Evolutionary conservation across 2,113 vertebrate species (phyloP).

Genomic region (Crotalus tigris): DNA sequence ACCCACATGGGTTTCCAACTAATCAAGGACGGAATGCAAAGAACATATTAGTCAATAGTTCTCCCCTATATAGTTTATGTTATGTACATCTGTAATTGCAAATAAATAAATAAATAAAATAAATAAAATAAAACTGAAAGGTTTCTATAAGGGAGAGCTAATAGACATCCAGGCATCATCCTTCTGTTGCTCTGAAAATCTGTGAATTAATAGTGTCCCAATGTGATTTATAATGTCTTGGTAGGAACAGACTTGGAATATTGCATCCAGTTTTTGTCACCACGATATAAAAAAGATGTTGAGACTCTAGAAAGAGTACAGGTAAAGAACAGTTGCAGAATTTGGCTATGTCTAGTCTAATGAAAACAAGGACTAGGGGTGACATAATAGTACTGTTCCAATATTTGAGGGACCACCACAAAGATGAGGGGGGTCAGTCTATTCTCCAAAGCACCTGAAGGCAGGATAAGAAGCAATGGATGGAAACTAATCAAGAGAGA

Average conservation of each 20-base stretch:
- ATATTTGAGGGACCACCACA: neutral
- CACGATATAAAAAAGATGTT: neutral
- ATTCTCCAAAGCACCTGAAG: neutral
- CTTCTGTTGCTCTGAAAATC: neutral
- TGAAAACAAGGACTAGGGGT: neutral
- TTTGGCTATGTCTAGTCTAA: neutral
- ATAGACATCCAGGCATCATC: neutral
- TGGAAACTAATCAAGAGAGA: neutral
- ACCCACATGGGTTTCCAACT: neutral
- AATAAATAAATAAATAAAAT: neutral
- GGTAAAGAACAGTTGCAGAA: too few species aligned
- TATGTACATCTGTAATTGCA: neutral
- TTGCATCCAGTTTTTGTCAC: neutral
- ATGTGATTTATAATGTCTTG: too few species aligned
- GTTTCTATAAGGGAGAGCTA: neutral
- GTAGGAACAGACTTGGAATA: too few species aligned
- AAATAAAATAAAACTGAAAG: neutral
- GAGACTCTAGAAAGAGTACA: neutral
- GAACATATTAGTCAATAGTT: neutral
- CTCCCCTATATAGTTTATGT: neutral
- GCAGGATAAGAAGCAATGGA: neutral
- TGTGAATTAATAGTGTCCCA: too few species aligned
- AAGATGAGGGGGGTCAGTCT: neutral
- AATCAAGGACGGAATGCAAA: neutral
- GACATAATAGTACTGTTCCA: neutral